A percentile compares a stretch with the other conserved stretches of the same genome.
These are phyloP conservation scores for Cladorhizidae sp. DNA, from an alignment of 37 sponge, comb jelly and placozoan genomes.

Conservation along the genomic window DNA sequence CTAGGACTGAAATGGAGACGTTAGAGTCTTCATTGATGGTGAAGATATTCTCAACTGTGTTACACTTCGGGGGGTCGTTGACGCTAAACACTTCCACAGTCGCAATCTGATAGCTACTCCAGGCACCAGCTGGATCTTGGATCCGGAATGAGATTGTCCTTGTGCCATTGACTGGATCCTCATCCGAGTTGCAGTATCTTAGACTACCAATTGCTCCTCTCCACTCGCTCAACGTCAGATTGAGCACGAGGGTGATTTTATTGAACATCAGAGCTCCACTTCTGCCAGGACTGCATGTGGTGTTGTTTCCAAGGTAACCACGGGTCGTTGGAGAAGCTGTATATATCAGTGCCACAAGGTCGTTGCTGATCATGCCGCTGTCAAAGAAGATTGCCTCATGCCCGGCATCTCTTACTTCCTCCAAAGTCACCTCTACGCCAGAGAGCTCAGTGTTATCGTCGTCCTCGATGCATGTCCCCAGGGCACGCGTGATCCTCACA, in stretches of 20 bases:
- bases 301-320: slow-evolving; percentile 31
- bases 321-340: neutral
- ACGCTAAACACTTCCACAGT: slow-evolving; percentile 55
- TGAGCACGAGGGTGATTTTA: slow-evolving; percentile 23
- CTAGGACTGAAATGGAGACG: slow-evolving; percentile 62
- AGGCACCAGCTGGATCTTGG: slow-evolving; percentile 63
- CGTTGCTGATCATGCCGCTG: neutral
- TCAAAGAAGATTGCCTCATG: slow-evolving; percentile 80
- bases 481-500: slow-evolving; percentile 49
- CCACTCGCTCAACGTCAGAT: slow-evolving; percentile 53
- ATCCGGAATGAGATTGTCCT: slow-evolving; percentile 67
- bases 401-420: slow-evolving; percentile 51
- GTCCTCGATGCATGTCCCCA: slow-evolving; percentile 53
- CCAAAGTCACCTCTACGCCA: slow-evolving; percentile 38
- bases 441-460: slow-evolving; percentile 67
- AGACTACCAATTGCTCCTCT: slow-evolving; percentile 51
- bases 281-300: slow-evolving; percentile 30
- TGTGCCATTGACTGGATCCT: slow-evolving; percentile 58
- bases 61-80: slow-evolving; percentile 73
- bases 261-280: neutral
- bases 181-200: slow-evolving; percentile 85
- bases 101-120: slow-evolving; percentile 44
- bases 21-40: slow-evolving; percentile 72
- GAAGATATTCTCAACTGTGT: neutral
- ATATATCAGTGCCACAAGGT: neutral